A percentile compares a stretch with the other conserved stretches of the same genome.
These are phyloP conservation scores for Suncus etruscus DNA, from an alignment of 2,113 vertebrate species.

Conservation along the genomic window DNA sequence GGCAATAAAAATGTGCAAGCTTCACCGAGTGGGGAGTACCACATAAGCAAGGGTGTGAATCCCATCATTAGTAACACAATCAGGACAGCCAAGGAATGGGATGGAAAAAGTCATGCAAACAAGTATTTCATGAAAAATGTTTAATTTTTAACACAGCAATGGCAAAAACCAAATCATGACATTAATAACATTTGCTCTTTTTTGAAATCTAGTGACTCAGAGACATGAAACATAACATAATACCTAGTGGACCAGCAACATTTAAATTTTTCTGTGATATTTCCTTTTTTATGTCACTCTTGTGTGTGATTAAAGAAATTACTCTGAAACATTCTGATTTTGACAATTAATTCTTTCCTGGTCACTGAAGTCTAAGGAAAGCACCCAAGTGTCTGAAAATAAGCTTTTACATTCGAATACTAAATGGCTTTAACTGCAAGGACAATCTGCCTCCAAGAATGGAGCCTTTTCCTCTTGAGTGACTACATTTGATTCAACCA, in stretches of 20 bases:
- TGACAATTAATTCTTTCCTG: slow-evolving; percentile 68
- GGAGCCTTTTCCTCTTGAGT: neutral
- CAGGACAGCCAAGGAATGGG: no score
- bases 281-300: slow-evolving; percentile 44
- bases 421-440: slow-evolving; percentile 48
- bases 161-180: slow-evolving; percentile 9
- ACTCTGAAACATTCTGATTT: slow-evolving; percentile 64
- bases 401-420: neutral
- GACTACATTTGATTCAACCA: slow-evolving; percentile 28
- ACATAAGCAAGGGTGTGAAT: no score
- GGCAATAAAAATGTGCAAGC: no score
- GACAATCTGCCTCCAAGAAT: neutral
- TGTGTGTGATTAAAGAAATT: slow-evolving; percentile 65
- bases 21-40: no score
- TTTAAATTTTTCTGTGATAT: slow-evolving; percentile 59
- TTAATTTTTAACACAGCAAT: slow-evolving; percentile 61
- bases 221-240: slow-evolving; percentile 21
- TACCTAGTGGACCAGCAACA: slow-evolving; percentile 19
- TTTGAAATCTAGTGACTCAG: slow-evolving; percentile 44
- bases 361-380: slow-evolving; percentile 63
- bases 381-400: slow-evolving; percentile 49
- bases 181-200: neutral
- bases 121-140: slow-evolving; percentile 16
- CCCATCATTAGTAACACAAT: no score
- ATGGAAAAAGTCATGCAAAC: neutral